phyloP scores from a whole-genome alignment of 1,140 invertebrate genomes.

The Ylistrum balloti region DNA sequence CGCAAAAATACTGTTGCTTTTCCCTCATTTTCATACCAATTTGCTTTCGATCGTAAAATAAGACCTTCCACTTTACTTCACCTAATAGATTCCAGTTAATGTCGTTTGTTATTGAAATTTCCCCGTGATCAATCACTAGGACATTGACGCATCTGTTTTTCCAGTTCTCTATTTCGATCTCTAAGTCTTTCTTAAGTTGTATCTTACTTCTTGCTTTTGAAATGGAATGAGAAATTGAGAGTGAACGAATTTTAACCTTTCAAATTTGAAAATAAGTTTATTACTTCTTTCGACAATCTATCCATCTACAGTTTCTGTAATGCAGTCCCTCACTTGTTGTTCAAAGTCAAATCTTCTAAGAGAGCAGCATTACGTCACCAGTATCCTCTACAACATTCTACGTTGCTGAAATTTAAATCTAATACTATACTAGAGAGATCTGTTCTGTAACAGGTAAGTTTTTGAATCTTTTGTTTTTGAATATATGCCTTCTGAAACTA shows the following conservation, averaged over 20 bases:
- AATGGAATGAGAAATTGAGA: slow-evolving; percentile 40
- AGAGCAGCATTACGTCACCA: slow-evolving; percentile 4
- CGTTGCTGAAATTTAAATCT: background rate
- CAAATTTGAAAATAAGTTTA: slow-evolving; percentile 41
- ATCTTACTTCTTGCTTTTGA: slow-evolving; percentile 44
- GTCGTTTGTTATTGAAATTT: background rate
- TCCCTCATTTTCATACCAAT: slow-evolving; percentile 45
- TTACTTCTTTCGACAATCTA: background rate
- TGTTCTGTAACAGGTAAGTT: slow-evolving; percentile 44
- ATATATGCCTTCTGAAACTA: no score
- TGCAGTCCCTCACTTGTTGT: background rate
- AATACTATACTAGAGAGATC: background rate
- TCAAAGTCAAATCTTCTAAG: background rate
- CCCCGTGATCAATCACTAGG: background rate
- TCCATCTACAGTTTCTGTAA: slow-evolving; percentile 4
- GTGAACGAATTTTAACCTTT: slow-evolving; percentile 43
- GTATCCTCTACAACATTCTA: slow-evolving; percentile 12
- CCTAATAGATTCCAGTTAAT: background rate
- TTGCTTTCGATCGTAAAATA: background rate
- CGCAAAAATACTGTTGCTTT: slow-evolving; percentile 45
- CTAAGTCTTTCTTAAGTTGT: background rate
- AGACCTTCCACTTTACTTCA: background rate
- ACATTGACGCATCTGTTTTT: background rate
- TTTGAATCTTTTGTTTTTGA: background rate
- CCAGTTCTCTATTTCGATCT: background rate